Evolutionary conservation across 53 echinoderm and acorn worm species (phyloP).

Genomic region (Zoroaster sp.): DNA sequence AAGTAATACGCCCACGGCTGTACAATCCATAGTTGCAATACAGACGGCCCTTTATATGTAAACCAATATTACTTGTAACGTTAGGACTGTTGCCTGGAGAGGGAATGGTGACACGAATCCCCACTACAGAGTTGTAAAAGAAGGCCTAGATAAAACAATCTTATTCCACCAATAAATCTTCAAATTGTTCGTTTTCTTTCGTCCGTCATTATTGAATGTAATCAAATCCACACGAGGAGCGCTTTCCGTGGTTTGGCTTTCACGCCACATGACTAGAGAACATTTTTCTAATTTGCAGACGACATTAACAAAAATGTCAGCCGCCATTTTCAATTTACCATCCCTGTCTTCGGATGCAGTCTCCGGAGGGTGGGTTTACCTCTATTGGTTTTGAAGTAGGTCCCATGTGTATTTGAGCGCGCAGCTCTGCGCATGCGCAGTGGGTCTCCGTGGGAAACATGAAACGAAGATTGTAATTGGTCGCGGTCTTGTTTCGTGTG

Average conservation of each 20-base stretch:
- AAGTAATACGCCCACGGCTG: too few species aligned
- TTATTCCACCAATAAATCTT: too few species aligned
- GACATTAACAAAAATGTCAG: constrained; percentile 14
- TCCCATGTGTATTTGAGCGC: background rate
- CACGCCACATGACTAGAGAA: constrained; percentile 1
- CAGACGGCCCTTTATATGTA: too few species aligned
- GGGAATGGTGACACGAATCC: too few species aligned
- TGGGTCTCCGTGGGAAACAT: background rate
- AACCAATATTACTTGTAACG: too few species aligned
- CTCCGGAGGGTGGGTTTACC: background rate
- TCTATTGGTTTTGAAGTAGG: background rate
- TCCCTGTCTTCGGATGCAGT: background rate
- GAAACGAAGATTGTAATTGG: constrained; percentile 15
- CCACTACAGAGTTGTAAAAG: too few species aligned
- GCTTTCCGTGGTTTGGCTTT: background rate
- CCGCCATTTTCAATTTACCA: constrained; percentile 30
- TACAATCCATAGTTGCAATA: too few species aligned
- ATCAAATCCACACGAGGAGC: background rate
- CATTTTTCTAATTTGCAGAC: constrained; percentile 45
- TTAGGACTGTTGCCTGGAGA: too few species aligned
- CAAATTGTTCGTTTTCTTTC: too few species aligned
- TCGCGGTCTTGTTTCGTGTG: background rate
- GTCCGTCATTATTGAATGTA: background rate
- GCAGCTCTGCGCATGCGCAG: constrained; percentile 7
- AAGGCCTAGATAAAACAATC: too few species aligned